Percentiles rank a stretch among this genome's conserved stretches.
Conservation (phyloP, 2,113 vertebrate genomes). For the Peromyscus maniculatus region DNA sequence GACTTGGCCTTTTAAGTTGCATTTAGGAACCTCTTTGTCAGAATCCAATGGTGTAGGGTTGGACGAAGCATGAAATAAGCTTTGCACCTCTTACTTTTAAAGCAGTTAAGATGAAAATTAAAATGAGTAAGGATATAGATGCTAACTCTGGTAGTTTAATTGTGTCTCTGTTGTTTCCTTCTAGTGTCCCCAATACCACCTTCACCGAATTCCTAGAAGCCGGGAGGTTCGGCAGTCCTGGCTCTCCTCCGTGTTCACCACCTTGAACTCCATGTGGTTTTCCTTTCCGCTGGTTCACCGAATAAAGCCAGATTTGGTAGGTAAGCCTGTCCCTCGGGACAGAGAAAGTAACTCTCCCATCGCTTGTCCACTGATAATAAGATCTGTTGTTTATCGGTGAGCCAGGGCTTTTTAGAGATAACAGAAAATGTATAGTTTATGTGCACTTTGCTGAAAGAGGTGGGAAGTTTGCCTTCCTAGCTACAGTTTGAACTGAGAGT, state of each 20-base stretch:
- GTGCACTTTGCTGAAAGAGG: conserved; percentile 9
- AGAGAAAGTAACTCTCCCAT: background rate
- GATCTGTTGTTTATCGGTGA: background rate
- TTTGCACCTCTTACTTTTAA: background rate
- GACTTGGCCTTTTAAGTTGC: conserved; percentile 26
- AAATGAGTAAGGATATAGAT: background rate
- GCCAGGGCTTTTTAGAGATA: background rate
- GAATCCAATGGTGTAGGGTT: background rate
- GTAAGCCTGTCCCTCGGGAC: conserved; percentile 79
- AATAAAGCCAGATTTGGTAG: conserved; percentile 96
- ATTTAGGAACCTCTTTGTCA: conserved; percentile 8
- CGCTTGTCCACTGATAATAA: background rate
- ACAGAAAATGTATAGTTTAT: background rate
- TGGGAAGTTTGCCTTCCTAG: conserved; percentile 31
- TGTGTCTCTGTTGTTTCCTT: conserved; percentile 53
- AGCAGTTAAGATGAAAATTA: conserved; percentile 1
- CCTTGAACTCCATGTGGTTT: conserved; percentile 88
- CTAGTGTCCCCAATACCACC: conserved; percentile 87
- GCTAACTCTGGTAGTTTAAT: background rate
- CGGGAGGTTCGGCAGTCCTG: conserved; percentile 96
- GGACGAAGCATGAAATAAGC: background rate
- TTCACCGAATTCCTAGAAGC: conserved; percentile 93
- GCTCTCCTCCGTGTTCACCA: conserved; percentile 92
- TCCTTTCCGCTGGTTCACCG: conserved; percentile 92
- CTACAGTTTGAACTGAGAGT: background rate